Evolutionary conservation across 2,797 vertebrate genomes (phyloP).

Genomic region (Cirrhinus mrigala): DNA sequence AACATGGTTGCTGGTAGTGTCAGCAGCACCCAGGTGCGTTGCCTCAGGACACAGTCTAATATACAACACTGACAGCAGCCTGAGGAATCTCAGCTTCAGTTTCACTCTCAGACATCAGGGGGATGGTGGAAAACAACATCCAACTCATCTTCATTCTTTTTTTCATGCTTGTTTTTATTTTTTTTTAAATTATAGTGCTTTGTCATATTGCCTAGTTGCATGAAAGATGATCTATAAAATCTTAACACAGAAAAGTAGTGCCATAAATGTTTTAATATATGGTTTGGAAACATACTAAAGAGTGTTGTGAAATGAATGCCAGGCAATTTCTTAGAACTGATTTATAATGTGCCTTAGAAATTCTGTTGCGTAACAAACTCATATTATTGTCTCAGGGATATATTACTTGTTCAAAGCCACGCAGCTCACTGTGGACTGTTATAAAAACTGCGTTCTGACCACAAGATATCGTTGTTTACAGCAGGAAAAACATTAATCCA

Average conservation of each 20-base stretch:
- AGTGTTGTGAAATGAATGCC: conserved; percentile 35
- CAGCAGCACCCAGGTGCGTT: conserved; percentile 63
- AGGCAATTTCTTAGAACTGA: conserved; percentile 56
- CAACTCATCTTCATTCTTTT: conserved; percentile 31
- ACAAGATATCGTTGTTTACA: conserved; percentile 43
- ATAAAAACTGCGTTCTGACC: conserved; percentile 24
- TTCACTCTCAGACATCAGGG: conserved; percentile 39
- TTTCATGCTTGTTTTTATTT: conserved; percentile 21
- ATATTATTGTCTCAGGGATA: conserved; percentile 50
- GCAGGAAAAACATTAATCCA: conserved; percentile 40
- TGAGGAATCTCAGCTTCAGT: conserved; percentile 58
- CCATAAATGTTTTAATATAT: conserved; percentile 54
- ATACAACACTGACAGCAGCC: conserved; percentile 58
- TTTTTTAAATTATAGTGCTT: conserved; percentile 23
- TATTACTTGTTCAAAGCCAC: conserved; percentile 36
- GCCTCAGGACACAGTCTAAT: conserved; percentile 61
- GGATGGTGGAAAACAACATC: conserved; percentile 39
- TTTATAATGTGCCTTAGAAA: conserved; percentile 32
- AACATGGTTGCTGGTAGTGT: conserved; percentile 52
- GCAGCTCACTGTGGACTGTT: conserved; percentile 14
- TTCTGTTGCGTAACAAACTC: conserved; percentile 32
- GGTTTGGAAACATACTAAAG: conserved; percentile 54
- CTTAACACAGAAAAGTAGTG: conserved; percentile 37
- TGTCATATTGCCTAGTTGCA: conserved; percentile 27
- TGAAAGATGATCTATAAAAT: conserved; percentile 37